Percentiles rank a stretch among this genome's conserved stretches.
These are phyloP conservation scores for Lottia scabra DNA, from an alignment of 2,888 invertebrate species.

Conservation along the genomic window DNA sequence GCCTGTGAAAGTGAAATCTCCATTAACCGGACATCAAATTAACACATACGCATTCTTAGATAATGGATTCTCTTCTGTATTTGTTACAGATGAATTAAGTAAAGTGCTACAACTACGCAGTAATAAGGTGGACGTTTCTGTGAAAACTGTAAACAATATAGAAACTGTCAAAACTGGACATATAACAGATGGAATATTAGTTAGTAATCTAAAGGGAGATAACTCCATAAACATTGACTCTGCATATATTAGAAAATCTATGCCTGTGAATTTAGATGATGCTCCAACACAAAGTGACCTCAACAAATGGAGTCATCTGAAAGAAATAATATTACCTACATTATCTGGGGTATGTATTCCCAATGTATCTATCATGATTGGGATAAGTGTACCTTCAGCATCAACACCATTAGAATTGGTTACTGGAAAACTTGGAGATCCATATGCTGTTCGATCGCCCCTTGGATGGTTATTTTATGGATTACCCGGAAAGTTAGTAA, in stretches of 20 bases:
- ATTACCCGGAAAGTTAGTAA: neutral
- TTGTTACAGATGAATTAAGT: neutral
- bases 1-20: neutral
- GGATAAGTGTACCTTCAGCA: too few relatives aligned
- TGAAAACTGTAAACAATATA: neutral
- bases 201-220: neutral
- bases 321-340: neutral
- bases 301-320: slow-evolving; percentile 7
- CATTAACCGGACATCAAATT: neutral
- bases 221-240: neutral
- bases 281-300: neutral
- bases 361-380: neutral
- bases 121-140: neutral
- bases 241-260: neutral
- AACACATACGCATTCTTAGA: too few relatives aligned
- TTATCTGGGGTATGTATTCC: neutral
- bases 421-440: slow-evolving; percentile 10
- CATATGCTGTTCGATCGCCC: slow-evolving; percentile 18
- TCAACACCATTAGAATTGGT: neutral
- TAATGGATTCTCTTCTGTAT: too few relatives aligned
- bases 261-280: neutral
- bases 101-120: neutral
- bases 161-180: neutral
- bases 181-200: neutral
- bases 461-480: too few relatives aligned